These are phyloP conservation scores for Spinus pinus DNA, from an alignment of 2,797 vertebrate genomes.

Conservation along the genomic window DNA sequence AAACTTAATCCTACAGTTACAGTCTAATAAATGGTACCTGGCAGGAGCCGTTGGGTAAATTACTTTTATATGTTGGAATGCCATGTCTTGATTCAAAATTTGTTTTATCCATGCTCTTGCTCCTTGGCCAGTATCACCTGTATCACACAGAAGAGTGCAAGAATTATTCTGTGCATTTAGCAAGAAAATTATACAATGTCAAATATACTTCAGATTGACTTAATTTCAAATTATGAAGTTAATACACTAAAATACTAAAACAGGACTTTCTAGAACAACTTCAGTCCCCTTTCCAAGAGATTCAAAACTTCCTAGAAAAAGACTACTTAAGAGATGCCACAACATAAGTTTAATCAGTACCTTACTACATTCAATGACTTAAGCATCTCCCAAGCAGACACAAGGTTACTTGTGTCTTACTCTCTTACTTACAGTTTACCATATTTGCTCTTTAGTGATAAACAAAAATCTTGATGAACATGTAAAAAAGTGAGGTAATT, in stretches of 20 bases:
- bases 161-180: background rate
- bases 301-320: background rate
- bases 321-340: background rate
- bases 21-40: constrained; percentile 72
- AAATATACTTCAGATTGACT: background rate
- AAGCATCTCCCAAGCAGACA: background rate
- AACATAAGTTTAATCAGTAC: background rate
- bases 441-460: background rate
- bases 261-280: background rate
- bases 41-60: constrained; percentile 88
- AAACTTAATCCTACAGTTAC: background rate
- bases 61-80: constrained; percentile 86
- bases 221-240: background rate
- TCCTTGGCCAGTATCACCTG: constrained; percentile 86
- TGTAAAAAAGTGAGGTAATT: background rate
- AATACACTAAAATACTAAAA: background rate
- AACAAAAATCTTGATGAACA: background rate
- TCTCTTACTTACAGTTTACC: background rate
- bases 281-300: background rate
- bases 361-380: background rate
- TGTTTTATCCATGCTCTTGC: constrained; percentile 83
- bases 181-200: background rate
- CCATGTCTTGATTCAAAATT: constrained; percentile 81
- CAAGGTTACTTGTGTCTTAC: background rate
- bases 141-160: constrained; percentile 4